Evolutionary conservation across 2,888 invertebrate genomes (phyloP), one percentile per base, ranked within the genome.

Genomic region (Pyrrhosoma nymphula): DNA sequence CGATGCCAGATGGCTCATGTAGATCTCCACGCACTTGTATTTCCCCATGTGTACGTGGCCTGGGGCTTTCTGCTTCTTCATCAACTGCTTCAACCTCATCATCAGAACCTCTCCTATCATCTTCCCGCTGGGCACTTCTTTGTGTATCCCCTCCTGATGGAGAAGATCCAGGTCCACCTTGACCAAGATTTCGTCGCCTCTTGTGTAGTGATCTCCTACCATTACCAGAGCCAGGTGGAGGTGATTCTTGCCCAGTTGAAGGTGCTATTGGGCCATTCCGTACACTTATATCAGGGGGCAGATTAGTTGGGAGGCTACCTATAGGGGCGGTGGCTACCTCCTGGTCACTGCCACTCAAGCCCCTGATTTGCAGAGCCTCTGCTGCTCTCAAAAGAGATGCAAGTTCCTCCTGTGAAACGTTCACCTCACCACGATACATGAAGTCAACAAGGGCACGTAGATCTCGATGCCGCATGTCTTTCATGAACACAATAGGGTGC

Each of bases 371-470:
- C 96, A 99, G 96, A 30, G 98, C 98, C 96, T 99, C 98, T 0
- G 99, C 99, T 0, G 98, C 98, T 96, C 98, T 98, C 20, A 99
- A 97, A n/a, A 99, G 97, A 96, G 98, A 98, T 63, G 98, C 98
- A 95, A 99, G 97, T 95, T 98, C 98, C 95, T 98, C 98, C 96
- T 99, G 98, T 6, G 98, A 98, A 0, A 99, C 98, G 96, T 98
- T 98, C 63, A 99, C 99, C 96, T 99, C 99, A 0, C 99, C 99
- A 96, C 98, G 98, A 97, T 99, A 99, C 99, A 99, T 99, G 96
- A 99, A 99, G 97, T 98, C 98, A 69, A 99, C 98, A 90, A 99
- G 97, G 0, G 98, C 98, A 96, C 99, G 98, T 97, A 99, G 98
- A 96, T 99, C 98, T 97, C 98, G 98, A 96, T 98, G 98, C 95